A percentile compares a stretch with the other conserved stretches of the same genome.
Evolutionary conservation across 2,797 vertebrate species (phyloP).

Genomic region (Scyliorhinus canicula): DNA sequence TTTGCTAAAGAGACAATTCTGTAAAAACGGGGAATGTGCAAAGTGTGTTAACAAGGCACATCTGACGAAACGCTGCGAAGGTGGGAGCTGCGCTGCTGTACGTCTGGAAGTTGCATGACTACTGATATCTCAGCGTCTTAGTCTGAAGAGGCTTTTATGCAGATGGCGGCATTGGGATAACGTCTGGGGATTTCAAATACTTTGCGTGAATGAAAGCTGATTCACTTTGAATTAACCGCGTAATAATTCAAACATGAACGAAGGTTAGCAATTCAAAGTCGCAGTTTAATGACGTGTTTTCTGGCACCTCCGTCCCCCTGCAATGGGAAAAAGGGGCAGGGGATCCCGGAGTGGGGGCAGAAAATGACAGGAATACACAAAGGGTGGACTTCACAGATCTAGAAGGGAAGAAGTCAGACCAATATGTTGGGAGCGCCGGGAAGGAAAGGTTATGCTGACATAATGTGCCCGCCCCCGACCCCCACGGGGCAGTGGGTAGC

Average conservation of each 20-base stretch:
- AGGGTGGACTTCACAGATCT: too few species aligned
- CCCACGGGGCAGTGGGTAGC: not conserved
- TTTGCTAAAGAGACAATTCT: slow-evolving; percentile 11
- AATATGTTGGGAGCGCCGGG: not conserved
- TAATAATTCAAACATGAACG: not conserved
- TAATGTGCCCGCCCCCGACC: not conserved
- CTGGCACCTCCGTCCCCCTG: not conserved
- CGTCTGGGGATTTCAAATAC: not conserved
- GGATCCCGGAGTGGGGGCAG: too few species aligned
- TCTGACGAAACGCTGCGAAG: not conserved
- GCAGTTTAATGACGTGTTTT: not conserved
- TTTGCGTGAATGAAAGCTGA: not conserved
- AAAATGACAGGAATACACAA: not conserved
- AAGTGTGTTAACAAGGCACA: not conserved
- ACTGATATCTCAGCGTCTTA: not conserved
- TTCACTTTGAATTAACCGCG: not conserved
- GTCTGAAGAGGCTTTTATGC: not conserved
- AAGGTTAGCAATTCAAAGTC: not conserved
- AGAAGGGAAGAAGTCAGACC: not conserved
- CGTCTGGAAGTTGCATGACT: not conserved
- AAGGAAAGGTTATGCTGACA: not conserved
- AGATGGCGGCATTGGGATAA: not conserved
- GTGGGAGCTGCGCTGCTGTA: not conserved
- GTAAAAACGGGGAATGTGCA: not conserved
- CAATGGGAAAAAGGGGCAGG: not conserved